phyloP scores from a whole-genome alignment of 92 coral and sea anemone species.

The Blastomussa wellsi region DNA sequence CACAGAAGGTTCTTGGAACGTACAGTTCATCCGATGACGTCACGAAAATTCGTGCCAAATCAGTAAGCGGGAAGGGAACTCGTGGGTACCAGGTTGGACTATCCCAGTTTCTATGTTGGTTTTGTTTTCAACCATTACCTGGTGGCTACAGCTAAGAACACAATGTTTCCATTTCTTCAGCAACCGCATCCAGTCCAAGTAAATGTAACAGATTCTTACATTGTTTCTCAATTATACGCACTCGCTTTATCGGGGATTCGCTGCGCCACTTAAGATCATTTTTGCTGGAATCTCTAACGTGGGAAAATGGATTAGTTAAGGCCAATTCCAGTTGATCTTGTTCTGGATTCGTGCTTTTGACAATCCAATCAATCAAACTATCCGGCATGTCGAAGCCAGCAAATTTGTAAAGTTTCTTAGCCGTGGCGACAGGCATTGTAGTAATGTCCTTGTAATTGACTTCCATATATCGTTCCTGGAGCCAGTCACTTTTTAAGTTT shows the following conservation, averaged over 20 bases:
- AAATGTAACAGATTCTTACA: slow-evolving; percentile 29
- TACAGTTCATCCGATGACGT: too few species aligned
- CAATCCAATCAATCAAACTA: slow-evolving; percentile 39
- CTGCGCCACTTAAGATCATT: slow-evolving; percentile 41
- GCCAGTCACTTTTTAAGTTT: neutral
- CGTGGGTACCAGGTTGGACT: too few species aligned
- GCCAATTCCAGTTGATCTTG: slow-evolving; percentile 7
- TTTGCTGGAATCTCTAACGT: slow-evolving; percentile 33
- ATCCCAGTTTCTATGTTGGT: too few species aligned
- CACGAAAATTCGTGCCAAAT: too few species aligned
- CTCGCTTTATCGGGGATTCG: slow-evolving; percentile 37
- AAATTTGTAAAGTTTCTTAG: slow-evolving; percentile 41
- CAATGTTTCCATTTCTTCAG: slow-evolving; percentile 32
- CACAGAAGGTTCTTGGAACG: too few species aligned
- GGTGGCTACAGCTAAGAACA: neutral
- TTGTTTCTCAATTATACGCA: slow-evolving; percentile 21
- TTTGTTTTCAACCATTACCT: too few species aligned
- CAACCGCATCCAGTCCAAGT: slow-evolving; percentile 32
- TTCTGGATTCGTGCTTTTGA: slow-evolving; percentile 35
- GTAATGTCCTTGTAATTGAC: slow-evolving; percentile 27
- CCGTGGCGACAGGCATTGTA: slow-evolving; percentile 35
- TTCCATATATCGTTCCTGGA: slow-evolving; percentile 26
- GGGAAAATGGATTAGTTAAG: slow-evolving; percentile 22
- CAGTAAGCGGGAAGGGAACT: too few species aligned
- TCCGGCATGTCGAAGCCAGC: slow-evolving; percentile 49